phyloP scores from a whole-genome alignment of 2,113 vertebrate genomes.

The Corythornis vintsioides region DNA sequence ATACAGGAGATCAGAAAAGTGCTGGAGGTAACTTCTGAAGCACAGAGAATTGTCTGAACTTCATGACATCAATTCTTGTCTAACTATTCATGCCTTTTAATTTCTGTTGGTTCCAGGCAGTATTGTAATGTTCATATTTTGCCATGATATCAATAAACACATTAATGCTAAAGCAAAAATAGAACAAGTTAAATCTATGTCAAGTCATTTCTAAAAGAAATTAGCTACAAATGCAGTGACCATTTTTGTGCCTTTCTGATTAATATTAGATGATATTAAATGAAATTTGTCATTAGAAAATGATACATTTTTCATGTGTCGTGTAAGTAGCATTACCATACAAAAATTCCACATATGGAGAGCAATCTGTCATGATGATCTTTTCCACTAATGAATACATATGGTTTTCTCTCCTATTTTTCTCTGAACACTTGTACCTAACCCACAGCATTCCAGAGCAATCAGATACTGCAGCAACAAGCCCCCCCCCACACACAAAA shows the following conservation, averaged over 20 bases:
- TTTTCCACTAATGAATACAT: slow-evolving; percentile 63
- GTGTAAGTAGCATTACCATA: slow-evolving; percentile 15
- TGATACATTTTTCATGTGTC: slow-evolving; percentile 12
- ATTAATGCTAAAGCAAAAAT: neutral
- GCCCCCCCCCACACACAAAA: neutral
- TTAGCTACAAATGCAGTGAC: neutral
- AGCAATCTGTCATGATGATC: slow-evolving; percentile 57
- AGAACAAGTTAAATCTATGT: neutral
- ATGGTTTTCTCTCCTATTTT: slow-evolving; percentile 40
- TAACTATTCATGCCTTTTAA: neutral
- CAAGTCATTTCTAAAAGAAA: neutral
- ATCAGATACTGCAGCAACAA: slow-evolving; percentile 36
- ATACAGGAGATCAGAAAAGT: neutral
- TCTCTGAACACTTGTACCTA: slow-evolving; percentile 49
- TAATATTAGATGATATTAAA: neutral
- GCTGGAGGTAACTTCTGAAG: neutral
- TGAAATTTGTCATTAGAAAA: slow-evolving; percentile 31
- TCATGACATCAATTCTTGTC: neutral
- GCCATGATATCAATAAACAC: neutral
- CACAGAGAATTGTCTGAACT: neutral
- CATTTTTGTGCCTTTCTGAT: neutral
- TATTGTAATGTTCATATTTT: neutral
- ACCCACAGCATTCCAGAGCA: slow-evolving; percentile 43
- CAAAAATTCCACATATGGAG: slow-evolving; percentile 46
- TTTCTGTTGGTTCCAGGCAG: neutral